These are phyloP conservation scores for Scaptodrosophila latifasciaeformis DNA, from an alignment of 2,888 invertebrate genomes.

Conservation along the genomic window DNA sequence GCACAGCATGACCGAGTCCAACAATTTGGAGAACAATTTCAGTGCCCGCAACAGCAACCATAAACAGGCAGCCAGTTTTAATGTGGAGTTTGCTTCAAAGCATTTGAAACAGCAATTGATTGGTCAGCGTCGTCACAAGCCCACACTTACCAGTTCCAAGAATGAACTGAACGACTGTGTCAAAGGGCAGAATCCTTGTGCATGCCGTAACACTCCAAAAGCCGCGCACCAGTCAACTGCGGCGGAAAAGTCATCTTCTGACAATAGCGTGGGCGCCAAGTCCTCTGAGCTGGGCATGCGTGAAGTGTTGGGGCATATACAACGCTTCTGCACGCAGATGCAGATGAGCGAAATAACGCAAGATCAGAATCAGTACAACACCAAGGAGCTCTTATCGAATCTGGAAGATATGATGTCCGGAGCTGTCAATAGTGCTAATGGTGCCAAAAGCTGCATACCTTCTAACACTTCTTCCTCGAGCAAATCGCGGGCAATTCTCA, in stretches of 20 bases:
- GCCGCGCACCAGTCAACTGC: constrained; percentile 15
- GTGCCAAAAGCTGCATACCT: background rate
- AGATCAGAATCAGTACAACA: constrained; percentile 29
- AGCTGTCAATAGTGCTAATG: too few species aligned
- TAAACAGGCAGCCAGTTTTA: background rate
- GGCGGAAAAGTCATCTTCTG: constrained; percentile 45
- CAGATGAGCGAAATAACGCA: constrained; percentile 42
- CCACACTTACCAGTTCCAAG: constrained; percentile 2
- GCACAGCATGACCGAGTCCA: background rate
- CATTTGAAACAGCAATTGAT: constrained; percentile 21
- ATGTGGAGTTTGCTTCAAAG: constrained; percentile 13
- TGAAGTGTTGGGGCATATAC: constrained; percentile 65
- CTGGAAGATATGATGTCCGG: constrained; percentile 13
- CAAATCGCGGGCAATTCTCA: background rate
- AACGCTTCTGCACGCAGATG: constrained; percentile 59
- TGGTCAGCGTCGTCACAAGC: constrained; percentile 12
- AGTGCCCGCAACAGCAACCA: background rate
- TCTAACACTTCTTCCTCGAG: too few species aligned
- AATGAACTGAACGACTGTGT: constrained; percentile 10
- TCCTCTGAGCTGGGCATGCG: constrained; percentile 64
- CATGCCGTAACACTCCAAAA: constrained; percentile 42
- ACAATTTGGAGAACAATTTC: background rate
- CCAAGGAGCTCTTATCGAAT: constrained; percentile 6
- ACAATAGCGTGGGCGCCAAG: constrained; percentile 53
- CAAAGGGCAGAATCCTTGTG: constrained; percentile 36